Evolutionary conservation across 1,140 invertebrate genomes (phyloP), one percentile per base, ranked within the genome.

Genomic region (Apis dorsata): DNA sequence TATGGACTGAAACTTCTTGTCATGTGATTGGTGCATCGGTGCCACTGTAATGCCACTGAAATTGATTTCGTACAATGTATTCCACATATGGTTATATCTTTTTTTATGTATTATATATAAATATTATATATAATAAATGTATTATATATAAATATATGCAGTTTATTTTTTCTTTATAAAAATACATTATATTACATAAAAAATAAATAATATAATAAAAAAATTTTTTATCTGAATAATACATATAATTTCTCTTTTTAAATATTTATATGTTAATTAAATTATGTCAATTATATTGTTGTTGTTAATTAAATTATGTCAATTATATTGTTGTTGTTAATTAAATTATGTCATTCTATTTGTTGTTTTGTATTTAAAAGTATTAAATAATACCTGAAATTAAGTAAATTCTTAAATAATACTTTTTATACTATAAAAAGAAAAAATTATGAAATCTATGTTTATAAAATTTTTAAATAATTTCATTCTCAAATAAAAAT

Each of bases 401-500:
- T 44, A 44, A 44, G 0, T 44, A 44, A 44, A 44, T 44, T 60
- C 0, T 21, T 60, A n/a, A 60, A 21, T 7, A 66, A 10, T 66
- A 66, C 10, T 66, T 0, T 19, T n/a, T 9, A 17, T 13, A 13
- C 9, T 21, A 49, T 19, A 19, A n/a, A 69, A 13, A 19, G 21
- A 63, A 95, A 96, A 90, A 95, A 93, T 81, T 97, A 96, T 93
- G 94, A 94, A 0, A 95, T 96, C 70, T 97, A 97, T 91, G 94
- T 96, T 49, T 96, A 96, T 93, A 97, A 96, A 89, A 94, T 97
- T 21, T 60, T n/a, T 10, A 15, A 15, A 24, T 13, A 63, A 63
- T 15, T 63, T 57, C 28, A 24, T 8, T 15, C 88, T 97, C 92
- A 96, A 89, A 96, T 95, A 81, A 95, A 96, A 62, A 95, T 97